Evolutionary conservation across 2,888 invertebrate species (phyloP), one percentile per base, ranked within the genome.

Genomic region (Cordilura impudica): DNA sequence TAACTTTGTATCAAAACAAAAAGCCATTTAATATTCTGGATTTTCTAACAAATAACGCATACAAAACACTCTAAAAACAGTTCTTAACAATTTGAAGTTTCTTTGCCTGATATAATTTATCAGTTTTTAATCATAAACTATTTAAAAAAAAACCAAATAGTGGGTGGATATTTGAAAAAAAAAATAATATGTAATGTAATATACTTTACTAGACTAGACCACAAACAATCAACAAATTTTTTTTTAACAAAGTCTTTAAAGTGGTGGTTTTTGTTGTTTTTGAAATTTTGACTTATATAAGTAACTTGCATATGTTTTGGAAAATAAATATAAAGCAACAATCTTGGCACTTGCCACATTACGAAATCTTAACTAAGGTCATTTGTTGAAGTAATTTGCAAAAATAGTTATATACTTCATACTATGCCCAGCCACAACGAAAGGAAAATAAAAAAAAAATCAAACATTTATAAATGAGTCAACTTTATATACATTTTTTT

Each of bases 311-410:
- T 39, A 39, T 39, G 35, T 31, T 31, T 31, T 47, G 45, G 56
- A 61, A 47, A 10, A 16, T 21, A 72, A 72, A 29, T 56, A 49
- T 39, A 39, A 18, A 49, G 16, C 21, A 16, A 16, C 39, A 53
- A 60, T 45, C 60, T 60, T 49, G 71, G 72, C 81, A 79, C 81
- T 82, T 81, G 79, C 78, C 69, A 69, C 75, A 84, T 87, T 86
- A 83, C 86, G 84, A 84, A 86, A 86, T 85, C 84, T 83, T 84
- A 86, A 83, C 85, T 87, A 85, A 87, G 88, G 87, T 87, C 87
- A 86, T 86, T 87, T 87, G 84, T 87, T 83, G 82, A 83, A 83
- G 84, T 85, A 87, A 87, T 87, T 87, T 85, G 84, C 78, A 81
- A 76, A 63, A 78, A 76, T 51, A 60, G 39, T 54, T 45, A 23